A percentile compares a stretch with the other conserved stretches of the same genome.
Evolutionary conservation across 30 jellyfish, hydroid and myxozoan genomes (phyloP).

Genomic region (Aurelia coerulea): DNA sequence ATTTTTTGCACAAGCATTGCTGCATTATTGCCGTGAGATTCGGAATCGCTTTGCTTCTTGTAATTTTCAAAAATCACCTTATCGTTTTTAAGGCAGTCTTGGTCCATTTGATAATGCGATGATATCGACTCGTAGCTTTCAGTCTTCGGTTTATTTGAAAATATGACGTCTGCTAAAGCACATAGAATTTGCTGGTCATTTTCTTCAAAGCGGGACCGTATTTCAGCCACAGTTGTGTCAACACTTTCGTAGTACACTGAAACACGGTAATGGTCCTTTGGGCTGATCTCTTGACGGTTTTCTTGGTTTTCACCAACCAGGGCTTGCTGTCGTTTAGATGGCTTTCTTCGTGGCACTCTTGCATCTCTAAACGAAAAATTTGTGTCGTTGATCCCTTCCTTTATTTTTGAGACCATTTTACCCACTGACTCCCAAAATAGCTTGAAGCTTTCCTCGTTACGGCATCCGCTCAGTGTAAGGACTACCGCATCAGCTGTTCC

Average conservation of each 20-base stretch:
- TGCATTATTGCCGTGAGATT: conserved; percentile 35
- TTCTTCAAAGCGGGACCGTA: conserved; percentile 44
- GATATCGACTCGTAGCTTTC: conserved; percentile 1
- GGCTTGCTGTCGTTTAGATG: conserved; percentile 45
- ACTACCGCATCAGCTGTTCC: neutral
- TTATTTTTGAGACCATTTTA: conserved; percentile 7
- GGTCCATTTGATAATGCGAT: conserved; percentile 29
- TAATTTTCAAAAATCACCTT: conserved; percentile 38
- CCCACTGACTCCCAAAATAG: neutral
- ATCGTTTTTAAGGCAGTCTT: conserved; percentile 42
- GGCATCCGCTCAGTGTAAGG: too few relatives aligned
- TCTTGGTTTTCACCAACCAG: conserved; percentile 28
- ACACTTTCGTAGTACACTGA: conserved; percentile 11
- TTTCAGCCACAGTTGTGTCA: conserved; percentile 34
- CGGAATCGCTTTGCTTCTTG: conserved; percentile 43
- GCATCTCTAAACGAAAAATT: conserved; percentile 31
- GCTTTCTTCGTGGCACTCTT: conserved; percentile 44
- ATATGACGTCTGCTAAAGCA: conserved; percentile 33
- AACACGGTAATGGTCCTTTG: too few relatives aligned
- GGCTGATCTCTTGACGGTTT: neutral
- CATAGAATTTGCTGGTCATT: conserved; percentile 35
- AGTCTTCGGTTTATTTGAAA: neutral
- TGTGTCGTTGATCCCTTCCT: conserved; percentile 29
- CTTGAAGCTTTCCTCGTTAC: too few relatives aligned
- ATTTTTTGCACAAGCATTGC: conserved; percentile 45